Conservation (phyloP, 2,797 vertebrate genomes). For the Avahi laniger region DNA sequence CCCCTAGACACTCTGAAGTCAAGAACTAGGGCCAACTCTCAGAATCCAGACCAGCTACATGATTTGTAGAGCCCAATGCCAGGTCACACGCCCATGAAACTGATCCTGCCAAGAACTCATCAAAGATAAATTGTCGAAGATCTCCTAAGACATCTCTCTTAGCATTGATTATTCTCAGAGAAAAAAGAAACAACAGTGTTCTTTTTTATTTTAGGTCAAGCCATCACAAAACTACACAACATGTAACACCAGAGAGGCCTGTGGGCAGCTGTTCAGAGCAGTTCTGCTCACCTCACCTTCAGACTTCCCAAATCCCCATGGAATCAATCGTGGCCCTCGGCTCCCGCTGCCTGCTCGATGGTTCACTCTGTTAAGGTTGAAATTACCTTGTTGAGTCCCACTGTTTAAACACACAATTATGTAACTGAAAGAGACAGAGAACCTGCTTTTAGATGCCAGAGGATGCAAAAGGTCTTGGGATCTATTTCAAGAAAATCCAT, state of each 20-base stretch:
- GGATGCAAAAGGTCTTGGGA: not conserved
- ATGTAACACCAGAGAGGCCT: not conserved
- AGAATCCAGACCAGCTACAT: not conserved
- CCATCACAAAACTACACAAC: not conserved
- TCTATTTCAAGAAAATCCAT: conserved; percentile 47
- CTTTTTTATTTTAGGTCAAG: conserved; percentile 29
- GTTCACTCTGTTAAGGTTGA: not conserved
- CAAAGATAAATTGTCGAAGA: not conserved
- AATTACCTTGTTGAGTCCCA: conserved; percentile 24
- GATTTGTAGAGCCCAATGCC: not conserved
- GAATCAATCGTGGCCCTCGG: not conserved
- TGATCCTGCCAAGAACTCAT: not conserved
- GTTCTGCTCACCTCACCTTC: not conserved
- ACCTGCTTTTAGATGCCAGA: not conserved
- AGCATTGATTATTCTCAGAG: not conserved
- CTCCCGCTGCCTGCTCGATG: not conserved
- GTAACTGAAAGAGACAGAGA: not conserved
- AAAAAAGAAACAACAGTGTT: not conserved
- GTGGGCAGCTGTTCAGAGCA: not conserved
- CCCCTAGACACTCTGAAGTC: not conserved
- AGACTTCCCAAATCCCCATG: not conserved
- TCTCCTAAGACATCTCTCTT: not conserved
- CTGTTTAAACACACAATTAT: conserved; percentile 37
- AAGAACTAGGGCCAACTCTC: not conserved
- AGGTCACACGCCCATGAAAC: not conserved